Evolutionary conservation across 2,113 vertebrate genomes (phyloP), one percentile per base, ranked within the genome.

Genomic region (Caranx ignobilis): DNA sequence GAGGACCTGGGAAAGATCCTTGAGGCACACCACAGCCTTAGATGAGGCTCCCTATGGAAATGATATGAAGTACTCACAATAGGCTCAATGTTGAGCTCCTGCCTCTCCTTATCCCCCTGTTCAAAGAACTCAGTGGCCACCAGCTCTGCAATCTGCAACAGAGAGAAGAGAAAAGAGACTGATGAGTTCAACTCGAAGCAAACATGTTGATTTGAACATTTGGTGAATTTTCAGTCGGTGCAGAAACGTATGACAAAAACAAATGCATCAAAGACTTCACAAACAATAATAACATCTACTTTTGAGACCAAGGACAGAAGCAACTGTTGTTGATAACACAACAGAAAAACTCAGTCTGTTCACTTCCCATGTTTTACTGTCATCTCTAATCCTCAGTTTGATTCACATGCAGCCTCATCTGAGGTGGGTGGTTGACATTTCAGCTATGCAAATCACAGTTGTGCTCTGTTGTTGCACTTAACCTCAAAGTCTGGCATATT

Each of bases 81-180:
- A 35, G 98, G 98, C 81, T 99, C 98, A 64, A 98, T 97, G 93
- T 99, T 98, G 60, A 99, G 95, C 84, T 99, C 98, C 69, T 83
- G 92, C 71, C 97, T 94, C 89, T 99, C 98, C 85, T 97, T 99
- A 89, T 99, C 98, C 48, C 98, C 98, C 93, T 99, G 98, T 75
- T 99, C 97, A 60, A 99, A 99, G 93, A 99, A 99, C 91, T 99
- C 98, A 0, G 96, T 93, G 71, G 98, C 98, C 31, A 99, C 96
- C 60, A 99, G 96, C 89, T 99, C 97, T 10, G 98, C 98, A 84
- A 97, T 96, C 98, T 99, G 94, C 37, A 94, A 88, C 21, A 92
- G 66, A 78, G 61, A 52, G 16, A 68, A 65, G 48, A 59, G 35
- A 71, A 11, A 12, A 19, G 47, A 75, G 11, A 67, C 11, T 13